Conservation (phyloP, 2,888 invertebrate species). For the Hypolimnas misippus region DNA sequence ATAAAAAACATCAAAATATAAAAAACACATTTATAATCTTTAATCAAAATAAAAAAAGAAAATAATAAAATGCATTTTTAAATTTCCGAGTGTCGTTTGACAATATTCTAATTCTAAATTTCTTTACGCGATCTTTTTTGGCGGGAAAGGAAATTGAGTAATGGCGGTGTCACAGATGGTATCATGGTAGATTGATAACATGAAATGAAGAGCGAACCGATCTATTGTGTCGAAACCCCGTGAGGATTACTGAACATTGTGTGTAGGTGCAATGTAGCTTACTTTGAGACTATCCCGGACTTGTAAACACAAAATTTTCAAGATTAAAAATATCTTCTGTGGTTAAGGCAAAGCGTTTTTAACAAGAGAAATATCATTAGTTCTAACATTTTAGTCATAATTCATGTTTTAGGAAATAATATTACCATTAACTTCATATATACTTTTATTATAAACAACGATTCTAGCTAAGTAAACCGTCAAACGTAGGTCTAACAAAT, state of each 20-base stretch:
- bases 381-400: too few relatives aligned
- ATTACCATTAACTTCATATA: too few relatives aligned
- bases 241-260: constrained; percentile 43
- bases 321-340: background rate
- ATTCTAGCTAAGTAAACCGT: constrained; percentile 36
- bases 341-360: too few relatives aligned
- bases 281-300: constrained; percentile 13
- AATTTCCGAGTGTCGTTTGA: constrained; percentile 36
- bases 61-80: background rate
- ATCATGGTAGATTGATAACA: constrained; percentile 82
- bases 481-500: constrained; percentile 65
- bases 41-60: background rate
- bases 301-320: background rate
- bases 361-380: too few relatives aligned
- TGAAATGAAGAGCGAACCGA: constrained; percentile 69
- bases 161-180: constrained; percentile 82
- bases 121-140: constrained; percentile 58
- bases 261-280: constrained; percentile 42
- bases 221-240: constrained; percentile 64
- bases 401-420: too few relatives aligned
- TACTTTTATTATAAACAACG: background rate
- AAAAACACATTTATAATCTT: background rate
- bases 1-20: too few relatives aligned
- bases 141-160: constrained; percentile 80
- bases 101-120: constrained; percentile 49